Evolutionary conservation across 2,888 invertebrate genomes (phyloP).

Genomic region (Drosophila atripex): DNA sequence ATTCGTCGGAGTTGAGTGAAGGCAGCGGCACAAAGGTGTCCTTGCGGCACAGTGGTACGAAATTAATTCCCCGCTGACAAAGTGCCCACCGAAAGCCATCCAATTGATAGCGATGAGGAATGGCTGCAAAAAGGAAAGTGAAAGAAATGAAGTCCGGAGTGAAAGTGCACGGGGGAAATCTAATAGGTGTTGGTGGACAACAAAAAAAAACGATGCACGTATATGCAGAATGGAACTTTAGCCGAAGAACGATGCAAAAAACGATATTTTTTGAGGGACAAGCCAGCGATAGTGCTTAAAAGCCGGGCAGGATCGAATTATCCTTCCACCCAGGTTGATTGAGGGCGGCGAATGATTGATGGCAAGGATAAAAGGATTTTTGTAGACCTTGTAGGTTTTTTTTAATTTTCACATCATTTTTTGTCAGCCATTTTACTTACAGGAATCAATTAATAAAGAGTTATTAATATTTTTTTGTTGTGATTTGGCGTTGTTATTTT

Average conservation of each 20-base stretch:
- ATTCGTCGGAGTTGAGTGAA: background rate
- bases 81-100: slow-evolving; percentile 7
- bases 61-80: slow-evolving; percentile 11
- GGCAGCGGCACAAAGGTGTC: slow-evolving; percentile 15
- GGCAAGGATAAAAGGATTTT: background rate
- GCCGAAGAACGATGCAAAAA: background rate
- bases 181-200: too few species aligned
- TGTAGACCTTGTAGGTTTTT: too few species aligned
- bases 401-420: too few species aligned
- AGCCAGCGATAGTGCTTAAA: slow-evolving; percentile 1
- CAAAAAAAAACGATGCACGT: too few species aligned
- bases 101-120: slow-evolving; percentile 1
- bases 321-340: slow-evolving; percentile 3
- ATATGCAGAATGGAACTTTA: background rate
- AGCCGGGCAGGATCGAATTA: slow-evolving; percentile 3
- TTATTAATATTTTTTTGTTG: too few species aligned
- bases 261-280: background rate
- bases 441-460: too few species aligned
- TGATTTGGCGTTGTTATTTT: too few species aligned
- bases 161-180: background rate
- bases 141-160: background rate
- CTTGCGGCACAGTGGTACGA: slow-evolving; percentile 17
- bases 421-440: too few species aligned
- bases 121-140: background rate
- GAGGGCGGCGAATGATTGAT: background rate